Conservation (phyloP, 2,888 invertebrate genomes). For the Neuroscelio doddi region DNA sequence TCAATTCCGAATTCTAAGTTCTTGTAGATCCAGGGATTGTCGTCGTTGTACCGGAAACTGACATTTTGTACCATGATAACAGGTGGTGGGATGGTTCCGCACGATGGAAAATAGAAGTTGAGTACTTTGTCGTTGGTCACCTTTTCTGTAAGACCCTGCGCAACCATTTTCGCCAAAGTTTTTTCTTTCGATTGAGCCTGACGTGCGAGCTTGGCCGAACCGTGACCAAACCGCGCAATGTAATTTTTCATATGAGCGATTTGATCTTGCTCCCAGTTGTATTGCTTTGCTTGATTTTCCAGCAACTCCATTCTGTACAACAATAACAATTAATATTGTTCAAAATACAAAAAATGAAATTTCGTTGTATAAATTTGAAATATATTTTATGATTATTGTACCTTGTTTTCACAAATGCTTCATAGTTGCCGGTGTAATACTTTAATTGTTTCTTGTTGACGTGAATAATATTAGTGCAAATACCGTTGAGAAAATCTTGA, state of each 20-base stretch:
- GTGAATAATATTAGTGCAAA: constrained; percentile 97
- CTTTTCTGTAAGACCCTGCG: constrained; percentile 96
- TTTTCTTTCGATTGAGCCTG: constrained; percentile 99
- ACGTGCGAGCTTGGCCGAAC: constrained; percentile 97
- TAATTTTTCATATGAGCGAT: constrained; percentile 99
- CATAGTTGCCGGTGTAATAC: constrained; percentile 97
- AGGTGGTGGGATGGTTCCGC: constrained; percentile 97
- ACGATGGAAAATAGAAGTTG: constrained; percentile 94
- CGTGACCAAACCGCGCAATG: constrained; percentile 99
- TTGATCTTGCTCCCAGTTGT: constrained; percentile 99
- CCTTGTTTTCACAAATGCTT: constrained; percentile 92
- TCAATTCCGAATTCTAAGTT: constrained; percentile 99
- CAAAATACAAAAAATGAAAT: background rate
- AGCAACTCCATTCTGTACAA: constrained; percentile 85
- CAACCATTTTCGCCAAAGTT: constrained; percentile 99
- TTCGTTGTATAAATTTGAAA: no score
- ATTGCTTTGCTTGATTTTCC: constrained; percentile 99
- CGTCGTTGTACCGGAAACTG: constrained; percentile 92
- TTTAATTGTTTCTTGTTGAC: constrained; percentile 94
- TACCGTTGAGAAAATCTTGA: constrained; percentile 98
- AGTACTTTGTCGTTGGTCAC: constrained; percentile 92
- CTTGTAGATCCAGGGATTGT: constrained; percentile 93
- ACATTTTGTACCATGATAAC: constrained; percentile 99
- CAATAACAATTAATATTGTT: background rate
- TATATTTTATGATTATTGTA: no score